Percentiles rank a stretch among this genome's conserved stretches.
phyloP scores from a whole-genome alignment of 2,797 vertebrate genomes.

The Xiphorhynchus erythropygius region DNA sequence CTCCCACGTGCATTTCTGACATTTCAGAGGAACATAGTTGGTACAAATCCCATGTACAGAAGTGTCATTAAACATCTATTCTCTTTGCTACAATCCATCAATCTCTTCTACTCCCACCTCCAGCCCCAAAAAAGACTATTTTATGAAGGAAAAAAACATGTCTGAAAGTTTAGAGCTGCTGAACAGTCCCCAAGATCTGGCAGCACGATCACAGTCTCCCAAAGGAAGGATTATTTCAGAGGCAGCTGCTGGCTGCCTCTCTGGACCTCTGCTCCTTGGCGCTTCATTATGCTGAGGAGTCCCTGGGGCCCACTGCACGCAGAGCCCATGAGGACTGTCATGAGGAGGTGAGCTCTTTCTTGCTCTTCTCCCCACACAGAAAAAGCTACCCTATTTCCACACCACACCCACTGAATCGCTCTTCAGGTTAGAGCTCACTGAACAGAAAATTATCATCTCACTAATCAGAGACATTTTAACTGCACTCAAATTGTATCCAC shows the following conservation, averaged over 20 bases:
- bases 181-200: neutral
- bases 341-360: neutral
- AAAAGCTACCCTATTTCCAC: neutral
- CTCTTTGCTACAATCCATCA: neutral
- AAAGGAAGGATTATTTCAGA: neutral
- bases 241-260: neutral
- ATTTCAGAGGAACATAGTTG: conserved; percentile 22
- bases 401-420: neutral
- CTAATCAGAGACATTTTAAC: neutral
- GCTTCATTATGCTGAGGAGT: neutral
- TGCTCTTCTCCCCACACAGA: neutral
- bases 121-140: neutral
- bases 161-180: neutral
- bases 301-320: neutral
- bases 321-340: neutral
- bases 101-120: neutral
- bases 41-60: neutral
- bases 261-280: neutral
- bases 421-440: neutral
- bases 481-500: neutral
- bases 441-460: neutral
- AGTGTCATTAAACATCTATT: neutral
- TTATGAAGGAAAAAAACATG: neutral
- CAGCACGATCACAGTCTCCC: neutral
- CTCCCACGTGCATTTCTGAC: conserved; percentile 57